Percentiles rank a stretch among this genome's conserved stretches.
phyloP scores from a whole-genome alignment of 2,113 vertebrate genomes.

The Grammomys surdaster region DNA sequence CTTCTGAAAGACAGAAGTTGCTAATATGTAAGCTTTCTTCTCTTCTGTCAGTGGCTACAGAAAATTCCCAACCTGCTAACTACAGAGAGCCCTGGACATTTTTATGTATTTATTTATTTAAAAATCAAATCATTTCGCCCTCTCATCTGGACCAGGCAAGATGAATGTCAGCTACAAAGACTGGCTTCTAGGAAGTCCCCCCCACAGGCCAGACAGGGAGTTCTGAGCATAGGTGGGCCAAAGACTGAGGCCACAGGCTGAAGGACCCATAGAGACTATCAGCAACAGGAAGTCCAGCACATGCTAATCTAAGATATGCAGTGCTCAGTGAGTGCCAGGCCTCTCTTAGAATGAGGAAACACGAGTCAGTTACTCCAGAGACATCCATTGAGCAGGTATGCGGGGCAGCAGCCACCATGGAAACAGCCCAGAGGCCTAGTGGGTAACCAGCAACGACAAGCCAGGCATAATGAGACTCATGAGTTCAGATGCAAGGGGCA shows the following conservation, averaged over 20 bases:
- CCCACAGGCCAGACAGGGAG: background rate
- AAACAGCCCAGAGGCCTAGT: background rate
- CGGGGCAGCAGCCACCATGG: background rate
- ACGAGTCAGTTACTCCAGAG: background rate
- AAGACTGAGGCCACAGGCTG: background rate
- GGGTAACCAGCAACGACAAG: background rate
- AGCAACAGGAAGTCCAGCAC: background rate
- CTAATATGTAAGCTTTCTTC: background rate
- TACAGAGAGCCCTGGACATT: background rate
- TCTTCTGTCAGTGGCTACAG: background rate
- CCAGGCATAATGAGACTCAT: background rate
- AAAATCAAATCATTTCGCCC: background rate
- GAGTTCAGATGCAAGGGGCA: background rate
- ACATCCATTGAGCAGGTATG: rapidly evolving
- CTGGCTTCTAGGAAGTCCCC: background rate
- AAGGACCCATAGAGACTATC: background rate
- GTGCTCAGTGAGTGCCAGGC: background rate
- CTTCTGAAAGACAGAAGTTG: slow-evolving; percentile 73
- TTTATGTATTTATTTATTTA: background rate
- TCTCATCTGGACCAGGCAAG: background rate
- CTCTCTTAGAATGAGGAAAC: background rate
- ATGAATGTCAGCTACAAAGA: background rate
- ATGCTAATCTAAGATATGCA: background rate
- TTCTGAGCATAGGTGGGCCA: background rate
- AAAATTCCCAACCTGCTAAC: background rate